Conservation (phyloP, 1,140 invertebrate genomes). For the Myzus persicae region DNA sequence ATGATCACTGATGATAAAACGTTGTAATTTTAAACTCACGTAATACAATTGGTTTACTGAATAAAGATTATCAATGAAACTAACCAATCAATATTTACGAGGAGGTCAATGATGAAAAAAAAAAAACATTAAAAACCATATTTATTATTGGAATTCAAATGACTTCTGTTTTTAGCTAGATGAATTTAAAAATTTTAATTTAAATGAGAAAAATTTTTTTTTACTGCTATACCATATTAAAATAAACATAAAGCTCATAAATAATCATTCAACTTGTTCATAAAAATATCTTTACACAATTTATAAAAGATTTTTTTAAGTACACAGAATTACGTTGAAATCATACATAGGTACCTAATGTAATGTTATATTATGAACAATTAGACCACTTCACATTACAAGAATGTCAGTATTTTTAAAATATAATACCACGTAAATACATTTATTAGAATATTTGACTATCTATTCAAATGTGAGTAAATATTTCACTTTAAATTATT, state of each 20-base stretch:
- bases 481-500: not conserved
- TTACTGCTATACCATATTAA: not conserved
- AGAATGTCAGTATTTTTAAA: not conserved
- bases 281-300: not conserved
- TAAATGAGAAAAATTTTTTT: too few species aligned
- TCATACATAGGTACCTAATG: too few species aligned
- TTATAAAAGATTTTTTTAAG: too few species aligned
- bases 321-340: too few species aligned
- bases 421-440: not conserved
- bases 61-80: not conserved
- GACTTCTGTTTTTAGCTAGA: not conserved
- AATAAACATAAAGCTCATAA: not conserved
- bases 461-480: not conserved
- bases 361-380: too few species aligned
- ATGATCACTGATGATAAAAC: not conserved
- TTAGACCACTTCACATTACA: not conserved
- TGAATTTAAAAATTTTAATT: not conserved
- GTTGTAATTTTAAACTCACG: not conserved
- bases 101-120: not conserved
- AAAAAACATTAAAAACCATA: not conserved
- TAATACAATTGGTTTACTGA: not conserved
- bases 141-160: not conserved
- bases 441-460: not conserved
- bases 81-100: not conserved
- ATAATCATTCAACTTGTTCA: not conserved